Base-by-base conservation (phyloP, 2,113 vertebrate genomes). In the Xenotilapia leptura region DNA sequence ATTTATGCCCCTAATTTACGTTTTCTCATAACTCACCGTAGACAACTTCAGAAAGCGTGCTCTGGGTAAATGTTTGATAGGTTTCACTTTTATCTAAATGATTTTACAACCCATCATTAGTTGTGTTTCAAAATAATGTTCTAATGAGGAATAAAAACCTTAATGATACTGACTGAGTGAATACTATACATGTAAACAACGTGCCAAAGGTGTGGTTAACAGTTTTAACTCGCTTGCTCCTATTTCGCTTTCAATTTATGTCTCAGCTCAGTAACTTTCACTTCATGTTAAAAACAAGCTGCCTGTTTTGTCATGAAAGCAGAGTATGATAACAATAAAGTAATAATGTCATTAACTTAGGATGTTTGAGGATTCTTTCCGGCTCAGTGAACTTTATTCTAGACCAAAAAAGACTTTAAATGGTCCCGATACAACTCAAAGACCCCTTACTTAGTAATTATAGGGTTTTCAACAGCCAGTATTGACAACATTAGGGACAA, bases 341-440 rank as follows among this genome's bases (percentile, higher is more conserved):
- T 4, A 36, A 42, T 2, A 51, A 75, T 1, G 4, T 75, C 40
- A 56, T 54, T 40, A 17, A 47, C 4, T n/a, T 49, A 49, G 56
- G 36, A 75, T 83, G 47, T 89, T 83, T 84, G 26, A 60, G 53
- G 45, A 83, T 80, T 91, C 58, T 87, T 89, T 91, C 87, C 2
- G 1, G 14, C 42, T 75, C 42, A 17, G 9, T 75, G 42, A 47
- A 26, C 23, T 15, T 75, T 75, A 47, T 47, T 45, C 68, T 75
- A 28, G 5, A 26, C 40, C 14, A 47, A 42, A 77, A 31, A 12
- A 28, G 4, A 49, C 45, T 12, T 77, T 28, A 31, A 31, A 77
- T 0, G 23, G 42, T 28, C 23, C 15, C 1, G 6, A 49, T 17
- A 75, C 14, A 73, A 75, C 70, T 75, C 23, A 47, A 75, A 47